These are phyloP conservation scores for Drosophila hydei DNA, from an alignment of 1,140 invertebrate species.

Conservation along the genomic window DNA sequence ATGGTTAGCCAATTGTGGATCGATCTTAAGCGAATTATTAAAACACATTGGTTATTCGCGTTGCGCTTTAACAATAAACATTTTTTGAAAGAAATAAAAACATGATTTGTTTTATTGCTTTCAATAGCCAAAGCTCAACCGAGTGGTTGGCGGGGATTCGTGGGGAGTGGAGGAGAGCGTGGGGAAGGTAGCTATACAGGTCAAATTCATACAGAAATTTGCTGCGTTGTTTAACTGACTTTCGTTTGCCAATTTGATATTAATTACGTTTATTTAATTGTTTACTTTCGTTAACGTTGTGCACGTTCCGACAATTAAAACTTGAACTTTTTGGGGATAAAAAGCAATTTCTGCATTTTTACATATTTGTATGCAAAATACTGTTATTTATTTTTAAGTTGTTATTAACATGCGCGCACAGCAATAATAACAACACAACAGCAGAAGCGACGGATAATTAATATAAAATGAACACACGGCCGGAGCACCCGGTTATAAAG, in stretches of 20 bases:
- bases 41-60: neutral
- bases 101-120: conserved; percentile 25
- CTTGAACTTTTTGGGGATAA: conserved; percentile 59
- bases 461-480: conserved; percentile 60
- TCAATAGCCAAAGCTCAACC: conserved; percentile 1
- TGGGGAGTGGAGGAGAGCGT: neutral
- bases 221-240: conserved; percentile 39
- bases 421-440: conserved; percentile 24
- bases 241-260: conserved; percentile 57
- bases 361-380: conserved; percentile 29
- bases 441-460: conserved; percentile 57
- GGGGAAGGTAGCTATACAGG: conserved; percentile 15
- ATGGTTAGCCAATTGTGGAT: neutral
- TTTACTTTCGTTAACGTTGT: conserved; percentile 63
- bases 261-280: conserved; percentile 68
- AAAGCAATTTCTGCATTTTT: conserved; percentile 63
- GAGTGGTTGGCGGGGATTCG: neutral
- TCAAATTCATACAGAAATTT: conserved; percentile 37
- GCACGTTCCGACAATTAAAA: conserved; percentile 58
- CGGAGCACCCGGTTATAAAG: conserved; percentile 48
- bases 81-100: conserved; percentile 27
- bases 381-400: conserved; percentile 70
- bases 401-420: conserved; percentile 59
- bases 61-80: conserved; percentile 9
- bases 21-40: conserved; percentile 3